These are phyloP conservation scores for Clusia tigrina DNA, from an alignment of 2,888 invertebrate genomes.

Conservation along the genomic window DNA sequence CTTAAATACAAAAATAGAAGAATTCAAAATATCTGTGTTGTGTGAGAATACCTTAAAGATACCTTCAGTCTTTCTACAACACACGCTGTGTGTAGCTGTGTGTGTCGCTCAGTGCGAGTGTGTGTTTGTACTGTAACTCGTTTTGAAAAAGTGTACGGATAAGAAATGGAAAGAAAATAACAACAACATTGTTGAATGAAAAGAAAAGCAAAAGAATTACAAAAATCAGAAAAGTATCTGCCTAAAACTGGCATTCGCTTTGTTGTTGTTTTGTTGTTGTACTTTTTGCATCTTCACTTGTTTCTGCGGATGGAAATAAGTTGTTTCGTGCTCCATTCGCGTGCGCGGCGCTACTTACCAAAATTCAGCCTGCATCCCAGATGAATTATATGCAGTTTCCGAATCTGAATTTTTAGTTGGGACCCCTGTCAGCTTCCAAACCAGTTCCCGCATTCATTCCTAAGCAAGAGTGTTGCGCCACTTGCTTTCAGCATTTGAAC, in stretches of 20 bases:
- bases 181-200: conserved; percentile 31
- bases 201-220: conserved; percentile 32
- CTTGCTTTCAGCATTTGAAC: conserved; percentile 20
- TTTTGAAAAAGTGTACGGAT: conserved; percentile 38
- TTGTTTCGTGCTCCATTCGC: conserved; percentile 13
- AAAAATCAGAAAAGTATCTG: conserved; percentile 20
- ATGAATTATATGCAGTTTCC: conserved; percentile 4
- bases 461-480: background rate
- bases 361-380: conserved; percentile 20
- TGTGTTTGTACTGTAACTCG: conserved; percentile 46
- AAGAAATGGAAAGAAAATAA: conserved; percentile 28
- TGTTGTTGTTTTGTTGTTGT: conserved; percentile 33
- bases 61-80: conserved; percentile 44
- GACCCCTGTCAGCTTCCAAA: conserved; percentile 28
- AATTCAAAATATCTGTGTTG: conserved; percentile 31
- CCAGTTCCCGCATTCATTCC: conserved; percentile 27
- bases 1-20: background rate
- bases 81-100: conserved; percentile 34
- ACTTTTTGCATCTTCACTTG: conserved; percentile 45
- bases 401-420: no score
- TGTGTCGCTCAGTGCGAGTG: conserved; percentile 33
- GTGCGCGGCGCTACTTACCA: conserved; percentile 17
- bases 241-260: background rate
- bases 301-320: conserved; percentile 37
- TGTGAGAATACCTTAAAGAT: conserved; percentile 52